Evolutionary conservation across 2,113 vertebrate genomes (phyloP).

Genomic region (Mesoclemmys tuberculata): DNA sequence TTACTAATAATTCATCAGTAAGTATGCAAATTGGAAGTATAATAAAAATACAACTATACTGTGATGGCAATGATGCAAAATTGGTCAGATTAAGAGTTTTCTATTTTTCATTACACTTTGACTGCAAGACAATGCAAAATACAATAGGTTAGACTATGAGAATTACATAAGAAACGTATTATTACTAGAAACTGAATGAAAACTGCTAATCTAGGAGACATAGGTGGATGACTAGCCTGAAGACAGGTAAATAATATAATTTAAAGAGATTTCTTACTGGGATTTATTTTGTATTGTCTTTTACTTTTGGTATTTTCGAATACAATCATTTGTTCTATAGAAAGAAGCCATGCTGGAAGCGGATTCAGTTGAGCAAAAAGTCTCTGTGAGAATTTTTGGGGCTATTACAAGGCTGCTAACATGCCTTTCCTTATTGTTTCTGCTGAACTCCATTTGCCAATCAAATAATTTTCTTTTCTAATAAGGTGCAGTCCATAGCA

Average conservation of each 20-base stretch:
- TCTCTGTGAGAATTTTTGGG: not conserved
- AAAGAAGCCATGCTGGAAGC: slow-evolving; percentile 12
- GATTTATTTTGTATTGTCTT: slow-evolving; percentile 3
- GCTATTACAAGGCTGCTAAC: not conserved
- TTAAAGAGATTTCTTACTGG: not conserved
- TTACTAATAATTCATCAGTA: not conserved
- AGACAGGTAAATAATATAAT: not conserved
- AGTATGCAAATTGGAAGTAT: not conserved
- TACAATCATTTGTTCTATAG: not conserved
- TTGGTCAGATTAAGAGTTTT: not conserved
- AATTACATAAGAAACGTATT: not conserved
- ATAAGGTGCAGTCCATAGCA: slow-evolving; percentile 15
- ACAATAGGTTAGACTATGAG: not conserved
- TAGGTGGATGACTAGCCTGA: not conserved
- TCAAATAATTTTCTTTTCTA: slow-evolving; percentile 49
- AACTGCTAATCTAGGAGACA: not conserved
- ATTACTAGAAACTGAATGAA: not conserved
- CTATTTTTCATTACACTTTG: not conserved
- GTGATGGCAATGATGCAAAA: not conserved
- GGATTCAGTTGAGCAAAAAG: not conserved
- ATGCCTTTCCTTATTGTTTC: slow-evolving; percentile 31
- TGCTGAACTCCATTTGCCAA: slow-evolving; percentile 35
- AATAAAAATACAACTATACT: not conserved
- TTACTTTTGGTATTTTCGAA: slow-evolving; percentile 1
- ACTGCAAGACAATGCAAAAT: not conserved